Evolutionary conservation across 2,797 vertebrate species (phyloP).

Genomic region (Peromyscus melanophrys): DNA sequence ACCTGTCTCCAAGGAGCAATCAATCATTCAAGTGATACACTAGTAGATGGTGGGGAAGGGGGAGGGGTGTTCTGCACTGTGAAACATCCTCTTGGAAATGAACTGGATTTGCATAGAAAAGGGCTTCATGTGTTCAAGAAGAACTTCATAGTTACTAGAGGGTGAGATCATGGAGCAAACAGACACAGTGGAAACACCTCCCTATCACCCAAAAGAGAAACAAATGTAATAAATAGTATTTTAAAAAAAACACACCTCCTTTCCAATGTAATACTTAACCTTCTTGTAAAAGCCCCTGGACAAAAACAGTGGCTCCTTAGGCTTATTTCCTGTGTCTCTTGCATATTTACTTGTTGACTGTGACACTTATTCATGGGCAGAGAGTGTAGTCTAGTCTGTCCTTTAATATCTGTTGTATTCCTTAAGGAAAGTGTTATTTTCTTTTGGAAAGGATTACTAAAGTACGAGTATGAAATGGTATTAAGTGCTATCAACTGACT

Average conservation of each 20-base stretch:
- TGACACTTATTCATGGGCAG: not conserved
- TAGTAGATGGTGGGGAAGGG: not conserved
- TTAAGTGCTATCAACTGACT: slow-evolving; percentile 33
- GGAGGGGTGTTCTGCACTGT: not conserved
- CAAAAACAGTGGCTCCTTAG: not conserved
- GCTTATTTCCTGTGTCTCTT: not conserved
- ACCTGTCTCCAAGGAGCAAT: slow-evolving; percentile 18
- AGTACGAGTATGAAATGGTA: not conserved
- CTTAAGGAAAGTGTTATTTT: slow-evolving; percentile 53
- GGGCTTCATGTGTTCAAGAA: slow-evolving; percentile 22
- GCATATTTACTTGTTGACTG: not conserved
- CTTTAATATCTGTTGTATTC: slow-evolving; percentile 23
- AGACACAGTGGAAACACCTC: not conserved
- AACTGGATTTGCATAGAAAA: slow-evolving; percentile 48
- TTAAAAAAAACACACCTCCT: not conserved
- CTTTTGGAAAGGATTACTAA: not conserved
- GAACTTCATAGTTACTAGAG: slow-evolving; percentile 40
- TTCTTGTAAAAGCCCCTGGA: not conserved
- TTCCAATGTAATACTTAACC: slow-evolving; percentile 40
- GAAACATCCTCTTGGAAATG: slow-evolving; percentile 28
- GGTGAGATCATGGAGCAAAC: slow-evolving; percentile 21
- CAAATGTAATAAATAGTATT: not conserved
- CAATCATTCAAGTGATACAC: not conserved
- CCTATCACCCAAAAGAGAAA: slow-evolving; percentile 56
- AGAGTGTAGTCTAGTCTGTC: not conserved